phyloP scores from a whole-genome alignment of 2,888 invertebrate species.

The Harpalus rubripes region DNA sequence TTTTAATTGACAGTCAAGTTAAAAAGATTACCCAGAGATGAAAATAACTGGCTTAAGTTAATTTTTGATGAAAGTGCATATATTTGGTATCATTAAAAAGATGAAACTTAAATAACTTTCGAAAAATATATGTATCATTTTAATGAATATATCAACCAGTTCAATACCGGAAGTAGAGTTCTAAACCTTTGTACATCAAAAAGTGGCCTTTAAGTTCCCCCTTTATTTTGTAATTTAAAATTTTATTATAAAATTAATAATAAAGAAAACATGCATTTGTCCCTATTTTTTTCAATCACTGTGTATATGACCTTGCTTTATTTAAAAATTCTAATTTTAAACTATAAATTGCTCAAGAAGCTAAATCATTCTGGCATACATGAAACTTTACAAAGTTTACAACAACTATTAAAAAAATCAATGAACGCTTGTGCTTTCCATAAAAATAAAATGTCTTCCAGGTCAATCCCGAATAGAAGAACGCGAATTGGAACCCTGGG shows the following conservation, averaged over 20 bases:
- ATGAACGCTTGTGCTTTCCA: not conserved
- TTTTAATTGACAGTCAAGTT: too few relatives aligned
- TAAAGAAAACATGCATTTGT: conserved; percentile 24
- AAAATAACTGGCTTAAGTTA: too few relatives aligned
- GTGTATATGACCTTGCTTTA: not conserved
- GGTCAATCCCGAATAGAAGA: conserved; percentile 79
- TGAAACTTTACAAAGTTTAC: conserved; percentile 3
- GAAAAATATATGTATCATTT: not conserved
- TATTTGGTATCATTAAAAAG: too few relatives aligned
- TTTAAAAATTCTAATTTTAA: not conserved
- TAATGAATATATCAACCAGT: too few relatives aligned
- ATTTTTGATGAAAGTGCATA: too few relatives aligned
- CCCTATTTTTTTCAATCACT: not conserved
- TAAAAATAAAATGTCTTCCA: not conserved
- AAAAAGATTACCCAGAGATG: too few relatives aligned
- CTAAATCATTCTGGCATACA: not conserved
- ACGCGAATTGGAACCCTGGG: conserved; percentile 95
- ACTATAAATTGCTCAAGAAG: not conserved
- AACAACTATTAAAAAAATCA: not conserved
- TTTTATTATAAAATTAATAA: conserved; percentile 68
- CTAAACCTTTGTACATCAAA: too few relatives aligned
- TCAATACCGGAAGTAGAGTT: too few relatives aligned
- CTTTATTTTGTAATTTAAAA: too few relatives aligned
- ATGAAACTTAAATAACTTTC: too few relatives aligned
- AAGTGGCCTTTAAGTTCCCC: too few relatives aligned